A percentile compares a stretch with the other conserved stretches of the same genome.
Conservation (phyloP, 2,113 vertebrate species). For the Calyptommatus sinebrachiatus region DNA sequence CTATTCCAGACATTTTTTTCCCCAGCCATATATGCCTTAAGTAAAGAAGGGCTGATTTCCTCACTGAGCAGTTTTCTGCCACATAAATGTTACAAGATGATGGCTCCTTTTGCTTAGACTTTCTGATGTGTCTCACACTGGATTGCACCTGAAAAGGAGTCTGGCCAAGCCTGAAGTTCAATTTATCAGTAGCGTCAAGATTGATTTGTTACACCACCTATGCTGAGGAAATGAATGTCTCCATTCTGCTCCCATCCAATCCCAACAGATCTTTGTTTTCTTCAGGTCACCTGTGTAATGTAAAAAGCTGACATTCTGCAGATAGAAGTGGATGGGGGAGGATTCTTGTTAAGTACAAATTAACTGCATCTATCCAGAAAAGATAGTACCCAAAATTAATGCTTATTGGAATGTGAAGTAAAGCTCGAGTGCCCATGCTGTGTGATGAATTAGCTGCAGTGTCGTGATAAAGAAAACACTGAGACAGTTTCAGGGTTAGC, state of each 20-base stretch:
- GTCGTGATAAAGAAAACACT: not conserved
- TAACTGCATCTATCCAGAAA: slow-evolving; percentile 39
- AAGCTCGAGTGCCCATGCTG: accelerated
- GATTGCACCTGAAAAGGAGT: slow-evolving; percentile 59
- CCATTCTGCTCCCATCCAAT: slow-evolving; percentile 48
- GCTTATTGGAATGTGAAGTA: slow-evolving; percentile 38
- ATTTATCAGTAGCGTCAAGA: slow-evolving; percentile 57
- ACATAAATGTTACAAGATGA: slow-evolving; percentile 54
- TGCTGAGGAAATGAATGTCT: slow-evolving; percentile 57
- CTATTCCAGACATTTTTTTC: not conserved
- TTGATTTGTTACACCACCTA: slow-evolving; percentile 57
- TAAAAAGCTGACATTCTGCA: slow-evolving; percentile 55
- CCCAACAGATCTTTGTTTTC: slow-evolving; percentile 61
- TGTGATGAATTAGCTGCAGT: slow-evolving; percentile 13
- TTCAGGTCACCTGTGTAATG: slow-evolving; percentile 59
- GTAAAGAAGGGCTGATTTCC: not conserved
- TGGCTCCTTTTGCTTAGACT: slow-evolving; percentile 50
- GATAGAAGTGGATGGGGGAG: slow-evolving; percentile 50
- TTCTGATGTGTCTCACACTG: slow-evolving; percentile 54
- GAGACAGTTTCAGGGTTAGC: not conserved
- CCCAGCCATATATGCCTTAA: not conserved
- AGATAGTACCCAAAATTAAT: slow-evolving; percentile 32
- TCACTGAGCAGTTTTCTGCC: slow-evolving; percentile 40
- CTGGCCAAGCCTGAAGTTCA: slow-evolving; percentile 58
- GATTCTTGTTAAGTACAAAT: slow-evolving; percentile 41